Evolutionary conservation across 2,888 invertebrate species (phyloP), one percentile per base, ranked within the genome.

Genomic region (Drosophila kuntzei): DNA sequence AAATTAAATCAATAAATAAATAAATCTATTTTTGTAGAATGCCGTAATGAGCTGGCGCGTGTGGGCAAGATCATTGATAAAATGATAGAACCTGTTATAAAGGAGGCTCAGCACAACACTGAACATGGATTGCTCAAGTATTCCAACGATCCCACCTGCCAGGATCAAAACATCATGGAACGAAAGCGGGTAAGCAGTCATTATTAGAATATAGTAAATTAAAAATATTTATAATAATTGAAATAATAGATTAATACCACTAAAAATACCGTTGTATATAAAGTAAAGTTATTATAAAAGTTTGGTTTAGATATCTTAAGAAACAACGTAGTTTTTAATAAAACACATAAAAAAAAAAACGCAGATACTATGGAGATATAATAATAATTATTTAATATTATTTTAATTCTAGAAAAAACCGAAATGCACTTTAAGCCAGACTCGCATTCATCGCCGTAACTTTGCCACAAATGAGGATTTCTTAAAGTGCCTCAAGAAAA

Each of bases 11-110:
- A n/a, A n/a, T n/a, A n/a, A n/a, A n/a, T n/a, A n/a, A n/a, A n/a
- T n/a, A n/a, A n/a, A n/a, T n/a, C n/a, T n/a, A n/a, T n/a, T n/a
- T n/a, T n/a, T n/a, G n/a, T n/a, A 90, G 91, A 90, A 61, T 90
- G 90, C 55, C 90, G 91, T 29, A 90, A 84, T 51, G 92, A 92
- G 68, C 73, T 92, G 5, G 75, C 85, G 39, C 86, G 91, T 34
- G 88, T 92, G 73, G 88, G 90, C 18, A 89, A 89, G 66, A 84
- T 91, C 25, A 92, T 92, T 54, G 92, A 92, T 46, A 76, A 90
- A 46, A 78, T 92, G 76, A 91, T 92, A 54, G 89, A 89, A 18
- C 92, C 86, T 0, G 76, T 81, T 1, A 12, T 86, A 0, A 27
- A 79, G 3, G 82, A 84, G 29, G 82, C 91, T 2, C 67, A 83